A percentile compares a stretch with the other conserved stretches of the same genome.
phyloP scores from a whole-genome alignment of 2,113 vertebrate species.

The Tragelaphus strepsiceros region DNA sequence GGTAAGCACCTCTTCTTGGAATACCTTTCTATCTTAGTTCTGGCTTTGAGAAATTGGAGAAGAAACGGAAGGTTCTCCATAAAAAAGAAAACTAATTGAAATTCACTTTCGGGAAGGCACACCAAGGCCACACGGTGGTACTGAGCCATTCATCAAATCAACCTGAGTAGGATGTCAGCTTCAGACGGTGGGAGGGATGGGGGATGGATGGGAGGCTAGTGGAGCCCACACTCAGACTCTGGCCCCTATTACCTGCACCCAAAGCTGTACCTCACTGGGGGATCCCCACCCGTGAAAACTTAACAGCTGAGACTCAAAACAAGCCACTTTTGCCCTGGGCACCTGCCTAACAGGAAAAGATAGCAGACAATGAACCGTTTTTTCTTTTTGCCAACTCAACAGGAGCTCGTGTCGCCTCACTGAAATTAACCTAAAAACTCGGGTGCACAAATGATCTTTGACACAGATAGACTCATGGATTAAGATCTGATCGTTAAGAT shows the following conservation, averaged over 20 bases:
- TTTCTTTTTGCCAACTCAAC: not conserved
- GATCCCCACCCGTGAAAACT: not conserved
- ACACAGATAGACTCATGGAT: not conserved
- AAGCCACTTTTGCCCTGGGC: not conserved
- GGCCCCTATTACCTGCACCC: not conserved
- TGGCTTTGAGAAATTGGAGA: conserved; percentile 7
- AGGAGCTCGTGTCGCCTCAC: not conserved
- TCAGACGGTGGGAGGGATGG: not conserved
- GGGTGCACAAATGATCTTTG: not conserved
- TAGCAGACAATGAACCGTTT: not conserved
- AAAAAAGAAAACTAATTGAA: conserved; percentile 32
- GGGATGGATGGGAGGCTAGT: not conserved
- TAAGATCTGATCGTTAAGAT: not conserved
- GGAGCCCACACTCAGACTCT: not conserved
- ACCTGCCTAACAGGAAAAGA: not conserved
- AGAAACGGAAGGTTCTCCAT: not conserved
- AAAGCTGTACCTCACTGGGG: not conserved
- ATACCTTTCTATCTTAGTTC: not conserved
- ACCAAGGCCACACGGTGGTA: not conserved
- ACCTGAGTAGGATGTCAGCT: not conserved
- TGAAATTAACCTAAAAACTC: not conserved
- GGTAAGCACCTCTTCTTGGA: not conserved
- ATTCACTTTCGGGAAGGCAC: conserved; percentile 19
- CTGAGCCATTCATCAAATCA: conserved; percentile 19
- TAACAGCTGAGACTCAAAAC: not conserved